A percentile compares a stretch with the other conserved stretches of the same genome.
Evolutionary conservation across 1,140 invertebrate species (phyloP).

Genomic region (Drosophila gunungcola): DNA sequence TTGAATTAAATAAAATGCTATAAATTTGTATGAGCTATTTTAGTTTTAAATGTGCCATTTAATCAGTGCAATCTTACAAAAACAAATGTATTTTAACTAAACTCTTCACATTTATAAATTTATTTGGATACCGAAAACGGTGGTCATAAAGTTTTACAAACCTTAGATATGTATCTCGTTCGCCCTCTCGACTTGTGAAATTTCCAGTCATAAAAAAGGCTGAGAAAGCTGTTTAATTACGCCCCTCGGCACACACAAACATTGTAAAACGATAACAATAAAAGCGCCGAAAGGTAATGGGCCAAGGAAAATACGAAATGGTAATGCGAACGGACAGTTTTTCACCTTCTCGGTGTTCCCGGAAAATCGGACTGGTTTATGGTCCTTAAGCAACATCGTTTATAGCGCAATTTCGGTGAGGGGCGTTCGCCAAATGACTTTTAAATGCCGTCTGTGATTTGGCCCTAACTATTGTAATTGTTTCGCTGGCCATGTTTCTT

Average conservation of each 20-base stretch:
- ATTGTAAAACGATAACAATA: constrained; percentile 80
- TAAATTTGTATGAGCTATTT: too few species aligned
- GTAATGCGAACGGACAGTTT: constrained; percentile 31
- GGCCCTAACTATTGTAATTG: constrained; percentile 44
- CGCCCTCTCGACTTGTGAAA: constrained; percentile 55
- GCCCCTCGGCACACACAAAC: constrained; percentile 52
- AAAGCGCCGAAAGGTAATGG: constrained; percentile 45
- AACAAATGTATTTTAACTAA: neutral
- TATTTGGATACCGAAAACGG: neutral
- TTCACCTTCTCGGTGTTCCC: constrained; percentile 30
- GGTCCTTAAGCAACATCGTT: constrained; percentile 61
- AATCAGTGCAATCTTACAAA: too few species aligned
- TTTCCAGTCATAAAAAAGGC: constrained; percentile 65
- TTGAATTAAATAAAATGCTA: too few species aligned
- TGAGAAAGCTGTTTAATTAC: constrained; percentile 71
- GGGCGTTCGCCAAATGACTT: constrained; percentile 80
- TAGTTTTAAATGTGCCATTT: too few species aligned
- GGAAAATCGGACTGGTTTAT: constrained; percentile 59
- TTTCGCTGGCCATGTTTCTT: constrained; percentile 42
- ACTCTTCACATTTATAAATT: neutral
- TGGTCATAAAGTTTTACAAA: constrained; percentile 3
- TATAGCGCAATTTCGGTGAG: constrained; percentile 56
- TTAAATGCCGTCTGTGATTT: constrained; percentile 71
- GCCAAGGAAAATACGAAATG: constrained; percentile 27
- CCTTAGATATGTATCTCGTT: constrained; percentile 17